These are phyloP conservation scores for Phylloscopus trochiloides DNA, from an alignment of 2,113 vertebrate species.

Conservation along the genomic window DNA sequence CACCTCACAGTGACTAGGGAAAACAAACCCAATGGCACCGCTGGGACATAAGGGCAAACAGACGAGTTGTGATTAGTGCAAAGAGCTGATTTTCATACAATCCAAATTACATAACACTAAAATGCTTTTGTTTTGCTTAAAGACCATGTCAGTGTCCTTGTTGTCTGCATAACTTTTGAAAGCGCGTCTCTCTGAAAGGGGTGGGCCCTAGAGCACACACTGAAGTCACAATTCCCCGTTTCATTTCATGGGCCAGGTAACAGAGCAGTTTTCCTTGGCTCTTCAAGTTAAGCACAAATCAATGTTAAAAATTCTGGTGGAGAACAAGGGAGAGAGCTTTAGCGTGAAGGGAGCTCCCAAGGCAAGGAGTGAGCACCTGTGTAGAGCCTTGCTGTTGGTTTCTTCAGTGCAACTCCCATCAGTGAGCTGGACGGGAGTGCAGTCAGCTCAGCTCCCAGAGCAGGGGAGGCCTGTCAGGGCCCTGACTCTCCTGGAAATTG, in stretches of 20 bases:
- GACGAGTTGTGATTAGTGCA: background rate
- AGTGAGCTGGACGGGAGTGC: background rate
- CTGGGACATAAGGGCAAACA: background rate
- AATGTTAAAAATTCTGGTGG: background rate
- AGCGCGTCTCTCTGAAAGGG: background rate
- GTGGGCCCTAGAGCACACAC: background rate
- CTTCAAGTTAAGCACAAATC: background rate
- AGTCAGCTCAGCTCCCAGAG: background rate
- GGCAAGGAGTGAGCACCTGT: background rate
- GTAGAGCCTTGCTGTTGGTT: background rate
- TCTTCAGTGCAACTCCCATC: background rate
- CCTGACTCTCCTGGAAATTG: background rate
- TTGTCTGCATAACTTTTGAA: background rate
- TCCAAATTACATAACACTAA: background rate
- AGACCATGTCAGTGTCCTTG: background rate
- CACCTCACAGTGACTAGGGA: background rate
- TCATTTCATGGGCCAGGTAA: background rate
- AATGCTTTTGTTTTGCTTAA: background rate
- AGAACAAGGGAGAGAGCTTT: background rate
- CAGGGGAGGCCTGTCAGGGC: background rate
- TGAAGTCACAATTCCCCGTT: background rate
- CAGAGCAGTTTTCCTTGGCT: background rate
- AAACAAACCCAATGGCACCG: background rate
- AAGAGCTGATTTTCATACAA: background rate
- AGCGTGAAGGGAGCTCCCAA: background rate